Conservation (phyloP, 1,140 invertebrate genomes). For the Cryptotermes secundus region DNA sequence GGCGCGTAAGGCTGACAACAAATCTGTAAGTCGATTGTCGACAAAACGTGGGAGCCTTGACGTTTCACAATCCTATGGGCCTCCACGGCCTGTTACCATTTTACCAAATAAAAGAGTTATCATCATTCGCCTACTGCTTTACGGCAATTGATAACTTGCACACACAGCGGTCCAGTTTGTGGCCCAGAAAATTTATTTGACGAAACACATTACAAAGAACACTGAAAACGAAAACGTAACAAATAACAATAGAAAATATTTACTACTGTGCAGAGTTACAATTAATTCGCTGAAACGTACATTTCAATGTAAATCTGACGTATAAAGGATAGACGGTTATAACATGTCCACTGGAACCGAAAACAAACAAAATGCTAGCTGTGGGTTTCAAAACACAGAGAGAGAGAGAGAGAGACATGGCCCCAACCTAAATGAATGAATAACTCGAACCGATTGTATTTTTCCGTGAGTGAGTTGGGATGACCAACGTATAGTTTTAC, state of each 20-base stretch:
- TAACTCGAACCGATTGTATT: slow-evolving; percentile 9
- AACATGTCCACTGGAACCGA: neutral
- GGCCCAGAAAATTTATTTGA: neutral
- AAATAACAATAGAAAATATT: neutral
- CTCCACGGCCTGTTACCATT: too few relatives aligned
- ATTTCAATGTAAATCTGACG: slow-evolving; percentile 9
- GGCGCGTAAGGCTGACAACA: too few relatives aligned
- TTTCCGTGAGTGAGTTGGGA: neutral
- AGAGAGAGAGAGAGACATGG: neutral
- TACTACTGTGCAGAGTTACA: neutral
- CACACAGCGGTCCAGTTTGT: neutral
- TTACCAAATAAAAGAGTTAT: too few relatives aligned
- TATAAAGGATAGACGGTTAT: neutral
- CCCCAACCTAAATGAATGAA: neutral
- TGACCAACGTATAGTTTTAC: neutral
- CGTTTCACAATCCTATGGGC: too few relatives aligned
- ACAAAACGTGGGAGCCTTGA: too few relatives aligned
- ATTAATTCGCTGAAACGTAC: slow-evolving; percentile 8
- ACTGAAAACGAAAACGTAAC: neutral
- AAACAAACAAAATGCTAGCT: slow-evolving; percentile 1
- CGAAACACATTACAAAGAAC: neutral
- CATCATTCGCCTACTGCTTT: neutral
- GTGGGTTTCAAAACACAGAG: neutral
- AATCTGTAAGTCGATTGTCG: too few relatives aligned
- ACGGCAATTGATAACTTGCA: neutral